Conservation (phyloP, 2,797 vertebrate genomes). For the Xenentodon cancila region DNA sequence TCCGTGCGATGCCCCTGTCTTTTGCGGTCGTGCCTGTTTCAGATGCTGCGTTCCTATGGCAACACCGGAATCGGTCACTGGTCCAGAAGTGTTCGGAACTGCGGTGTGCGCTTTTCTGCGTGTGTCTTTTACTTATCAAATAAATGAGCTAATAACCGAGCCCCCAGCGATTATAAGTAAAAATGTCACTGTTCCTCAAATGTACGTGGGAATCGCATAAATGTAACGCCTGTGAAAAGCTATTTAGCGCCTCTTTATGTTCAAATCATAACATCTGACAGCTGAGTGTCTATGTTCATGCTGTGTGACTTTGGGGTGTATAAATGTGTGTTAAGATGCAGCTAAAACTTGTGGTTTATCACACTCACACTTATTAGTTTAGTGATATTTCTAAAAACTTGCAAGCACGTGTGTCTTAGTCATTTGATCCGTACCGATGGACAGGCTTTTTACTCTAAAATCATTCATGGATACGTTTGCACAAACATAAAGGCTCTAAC, state of each 20-base stretch:
- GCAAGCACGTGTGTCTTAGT: neutral
- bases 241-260: constrained; percentile 8
- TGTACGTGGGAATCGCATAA: constrained; percentile 11
- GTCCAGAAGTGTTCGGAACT: constrained; percentile 77
- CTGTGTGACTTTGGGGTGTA: constrained; percentile 16
- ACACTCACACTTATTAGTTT: constrained; percentile 41
- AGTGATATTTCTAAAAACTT: constrained; percentile 41
- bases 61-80: constrained; percentile 80
- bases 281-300: constrained; percentile 13
- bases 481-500: no score
- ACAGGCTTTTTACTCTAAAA: constrained; percentile 11
- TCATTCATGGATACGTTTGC: neutral
- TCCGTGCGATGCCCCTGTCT: constrained; percentile 34
- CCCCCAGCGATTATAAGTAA: constrained; percentile 17
- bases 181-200: constrained; percentile 14
- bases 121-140: constrained; percentile 72
- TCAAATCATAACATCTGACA: constrained; percentile 31
- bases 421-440: constrained; percentile 46
- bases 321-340: constrained; percentile 23
- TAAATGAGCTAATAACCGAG: constrained; percentile 73
- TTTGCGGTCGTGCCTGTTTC: constrained; percentile 62
- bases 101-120: constrained; percentile 67
- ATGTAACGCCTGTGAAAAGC: constrained; percentile 1
- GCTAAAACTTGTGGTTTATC: constrained; percentile 58
- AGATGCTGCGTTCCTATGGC: constrained; percentile 83